Percentiles rank a stretch among this genome's conserved stretches.
phyloP scores from a whole-genome alignment of 2,888 invertebrate species.

The Athalia rosae region DNA sequence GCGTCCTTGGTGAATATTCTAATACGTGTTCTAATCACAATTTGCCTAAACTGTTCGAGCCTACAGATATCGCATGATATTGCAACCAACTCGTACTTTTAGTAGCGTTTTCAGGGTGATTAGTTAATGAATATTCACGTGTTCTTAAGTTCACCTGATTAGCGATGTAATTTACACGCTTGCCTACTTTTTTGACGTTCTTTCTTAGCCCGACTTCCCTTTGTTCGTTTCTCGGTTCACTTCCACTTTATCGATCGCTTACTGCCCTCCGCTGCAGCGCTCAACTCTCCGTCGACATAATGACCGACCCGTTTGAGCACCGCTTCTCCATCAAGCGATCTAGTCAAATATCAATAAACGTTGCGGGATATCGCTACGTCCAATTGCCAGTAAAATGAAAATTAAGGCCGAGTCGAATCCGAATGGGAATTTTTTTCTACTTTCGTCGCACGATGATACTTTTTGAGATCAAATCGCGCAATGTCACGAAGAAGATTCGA shows the following conservation, averaged over 20 bases:
- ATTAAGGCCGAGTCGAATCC: too few species aligned
- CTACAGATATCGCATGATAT: not conserved
- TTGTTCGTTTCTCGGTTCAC: conserved; percentile 38
- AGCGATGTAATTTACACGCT: conserved; percentile 13
- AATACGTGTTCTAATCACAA: not conserved
- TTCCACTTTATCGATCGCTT: conserved; percentile 39
- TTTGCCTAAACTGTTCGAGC: conserved; percentile 4
- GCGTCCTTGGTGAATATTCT: too few species aligned
- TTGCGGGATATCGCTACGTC: too few species aligned
- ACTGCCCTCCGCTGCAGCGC: conserved; percentile 38
- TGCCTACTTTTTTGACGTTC: conserved; percentile 15
- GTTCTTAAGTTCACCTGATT: not conserved
- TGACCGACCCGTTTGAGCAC: conserved; percentile 25
- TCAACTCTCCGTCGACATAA: conserved; percentile 24
- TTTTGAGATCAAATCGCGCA: not conserved
- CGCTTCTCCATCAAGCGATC: conserved; percentile 32
- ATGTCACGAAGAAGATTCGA: not conserved
- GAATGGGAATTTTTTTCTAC: too few species aligned
- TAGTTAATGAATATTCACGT: conserved; percentile 16
- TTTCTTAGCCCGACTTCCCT: conserved; percentile 23
- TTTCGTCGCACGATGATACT: too few species aligned
- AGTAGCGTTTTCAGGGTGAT: not conserved
- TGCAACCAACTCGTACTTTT: conserved; percentile 4
- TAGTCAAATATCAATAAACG: not conserved
- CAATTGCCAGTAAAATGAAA: too few species aligned